Percentiles rank a stretch among this genome's conserved stretches.
Evolutionary conservation across 2,113 vertebrate species (phyloP).

Genomic region (Phrynosoma platyrhinos): DNA sequence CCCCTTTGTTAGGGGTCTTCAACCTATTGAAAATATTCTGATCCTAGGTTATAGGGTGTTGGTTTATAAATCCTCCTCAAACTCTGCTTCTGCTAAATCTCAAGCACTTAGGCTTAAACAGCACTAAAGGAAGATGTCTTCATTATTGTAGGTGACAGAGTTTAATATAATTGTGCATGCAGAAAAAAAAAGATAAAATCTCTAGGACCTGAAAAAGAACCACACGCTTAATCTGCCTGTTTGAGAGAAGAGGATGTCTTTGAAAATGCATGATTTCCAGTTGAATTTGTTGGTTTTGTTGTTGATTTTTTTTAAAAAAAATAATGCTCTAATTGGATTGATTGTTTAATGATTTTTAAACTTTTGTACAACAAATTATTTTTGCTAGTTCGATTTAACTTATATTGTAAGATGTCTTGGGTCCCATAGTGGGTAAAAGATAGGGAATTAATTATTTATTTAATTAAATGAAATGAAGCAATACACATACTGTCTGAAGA

Average conservation of each 20-base stretch:
- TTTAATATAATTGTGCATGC: not conserved
- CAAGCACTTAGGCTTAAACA: not conserved
- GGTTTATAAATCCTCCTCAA: not conserved
- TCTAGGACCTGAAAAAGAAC: not conserved
- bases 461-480: too few species aligned
- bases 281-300: too few species aligned
- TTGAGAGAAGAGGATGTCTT: not conserved
- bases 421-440: too few species aligned
- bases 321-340: too few species aligned
- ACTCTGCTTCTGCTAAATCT: not conserved
- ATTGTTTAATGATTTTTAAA: too few species aligned
- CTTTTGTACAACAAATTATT: too few species aligned
- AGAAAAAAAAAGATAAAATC: not conserved
- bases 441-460: too few species aligned
- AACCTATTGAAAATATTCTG: not conserved
- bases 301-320: too few species aligned
- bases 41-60: not conserved
- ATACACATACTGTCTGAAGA: too few species aligned
- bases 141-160: not conserved
- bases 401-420: too few species aligned
- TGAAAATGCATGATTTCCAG: not conserved
- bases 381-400: too few species aligned
- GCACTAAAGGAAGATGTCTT: not conserved
- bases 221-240: not conserved
- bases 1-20: too few species aligned